These are phyloP conservation scores for Chitala chitala DNA, from an alignment of 2,113 vertebrate genomes.

Conservation along the genomic window DNA sequence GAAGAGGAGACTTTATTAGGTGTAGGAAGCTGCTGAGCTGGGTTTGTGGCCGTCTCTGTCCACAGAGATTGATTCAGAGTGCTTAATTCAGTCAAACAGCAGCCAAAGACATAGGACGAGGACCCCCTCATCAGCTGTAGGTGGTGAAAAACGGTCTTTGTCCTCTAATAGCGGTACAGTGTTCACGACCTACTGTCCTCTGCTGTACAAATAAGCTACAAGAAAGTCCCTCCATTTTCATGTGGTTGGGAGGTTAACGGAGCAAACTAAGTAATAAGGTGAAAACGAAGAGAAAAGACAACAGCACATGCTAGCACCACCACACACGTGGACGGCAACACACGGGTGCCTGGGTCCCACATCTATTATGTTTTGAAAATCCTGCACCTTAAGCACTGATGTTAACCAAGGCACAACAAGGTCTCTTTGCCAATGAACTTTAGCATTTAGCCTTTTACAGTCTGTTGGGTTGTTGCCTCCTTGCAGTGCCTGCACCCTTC, in stretches of 20 bases:
- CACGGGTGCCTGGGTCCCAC: no score
- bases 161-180: constrained; percentile 50
- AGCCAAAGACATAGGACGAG: constrained; percentile 43
- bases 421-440: constrained; percentile 9
- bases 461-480: not conserved
- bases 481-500: constrained; percentile 17
- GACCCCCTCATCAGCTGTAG: constrained; percentile 36
- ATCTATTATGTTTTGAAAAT: not conserved
- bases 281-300: no score
- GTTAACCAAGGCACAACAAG: not conserved
- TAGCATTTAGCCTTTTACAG: not conserved
- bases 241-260: constrained; percentile 9
- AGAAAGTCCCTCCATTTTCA: constrained; percentile 24
- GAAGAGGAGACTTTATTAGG: constrained; percentile 57
- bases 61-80: constrained; percentile 48
- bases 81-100: constrained; percentile 55
- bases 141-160: constrained; percentile 48
- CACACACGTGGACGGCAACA: not conserved
- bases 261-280: not conserved
- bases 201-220: constrained; percentile 40
- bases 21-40: constrained; percentile 57
- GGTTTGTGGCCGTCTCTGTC: constrained; percentile 50
- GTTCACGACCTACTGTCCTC: constrained; percentile 50
- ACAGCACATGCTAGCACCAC: not conserved
- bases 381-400: not conserved